Conservation (phyloP, 1,140 invertebrate genomes). For the Penaeus japonicus region DNA sequence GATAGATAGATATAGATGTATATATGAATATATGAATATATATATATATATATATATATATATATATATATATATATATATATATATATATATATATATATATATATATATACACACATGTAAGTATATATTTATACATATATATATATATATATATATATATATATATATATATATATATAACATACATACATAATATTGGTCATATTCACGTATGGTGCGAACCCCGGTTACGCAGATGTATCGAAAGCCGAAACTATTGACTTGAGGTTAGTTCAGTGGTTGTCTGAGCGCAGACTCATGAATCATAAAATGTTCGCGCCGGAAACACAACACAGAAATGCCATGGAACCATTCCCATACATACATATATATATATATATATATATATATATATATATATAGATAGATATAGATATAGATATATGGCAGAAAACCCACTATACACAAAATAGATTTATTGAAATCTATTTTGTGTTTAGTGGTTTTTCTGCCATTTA, state of each 20-base stretch:
- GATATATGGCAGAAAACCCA: background rate
- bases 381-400: slow-evolving; percentile 18
- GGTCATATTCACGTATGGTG: too few species aligned
- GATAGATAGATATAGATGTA: background rate
- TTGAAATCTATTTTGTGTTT: too few species aligned
- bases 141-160: slow-evolving; percentile 22
- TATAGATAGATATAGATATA: background rate
- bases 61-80: background rate
- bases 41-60: background rate
- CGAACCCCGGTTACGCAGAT: too few species aligned
- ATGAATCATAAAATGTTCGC: too few species aligned
- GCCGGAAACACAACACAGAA: too few species aligned
- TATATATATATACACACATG: background rate
- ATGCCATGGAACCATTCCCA: background rate
- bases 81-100: background rate
- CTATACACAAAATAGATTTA: background rate
- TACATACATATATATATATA: slow-evolving; percentile 13
- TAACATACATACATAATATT: too few species aligned
- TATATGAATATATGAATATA: background rate
- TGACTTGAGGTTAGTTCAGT: too few species aligned
- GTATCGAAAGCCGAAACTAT: too few species aligned
- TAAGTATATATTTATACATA: background rate
- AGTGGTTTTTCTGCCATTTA: too few species aligned
- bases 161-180: background rate
- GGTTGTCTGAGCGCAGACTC: too few species aligned